Base-by-base conservation (phyloP, 2,888 invertebrate genomes). In the Chalcis sispes region DNA sequence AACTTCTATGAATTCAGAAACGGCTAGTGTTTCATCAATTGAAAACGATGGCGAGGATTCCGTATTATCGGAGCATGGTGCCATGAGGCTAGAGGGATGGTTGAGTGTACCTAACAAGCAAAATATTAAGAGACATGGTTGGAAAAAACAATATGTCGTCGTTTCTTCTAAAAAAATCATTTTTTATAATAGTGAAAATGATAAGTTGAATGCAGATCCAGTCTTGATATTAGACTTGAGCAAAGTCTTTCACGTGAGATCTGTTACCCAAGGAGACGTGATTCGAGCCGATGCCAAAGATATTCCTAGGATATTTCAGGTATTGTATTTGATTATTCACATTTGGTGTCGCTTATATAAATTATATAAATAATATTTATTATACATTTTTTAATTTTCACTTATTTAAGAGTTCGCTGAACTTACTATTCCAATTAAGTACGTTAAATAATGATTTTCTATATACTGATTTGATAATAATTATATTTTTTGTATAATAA, bases 231-330 rank as follows among this genome's bases (percentile, higher is more conserved):
- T 99, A 85, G 98, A 99, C 92, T 93, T 99, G 88, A 97, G 98
- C 90, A 98, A 99, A 93, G 95, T 99, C 88, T 99, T 98, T 91
- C 98, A 99, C 91, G 99, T 99, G 82, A 94, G 99, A 81, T 96
- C 97, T 78, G 99, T 99, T 82, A 98, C 99, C 79, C 98, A 98
- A 90, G 98, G 98, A 84, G 99, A 99, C 92, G 98, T 99, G 85
- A 98, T 99, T 89, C 94, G 98, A 88, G 99, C 98, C 72, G 98
- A 98, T 92, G 96, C 98, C 89, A 97, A 97, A 93, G 98, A 99
- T 92, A 98, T 99, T 90, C 99, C 99, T 85, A 94, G 98, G 89
- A 99, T 99, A 90, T 99, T 99, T 91, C 94, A 94, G 91, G 93
- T 93, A 85, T 77, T 13, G 5, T 48, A 65, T 7, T 56, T n/a